Percentiles rank a stretch among this genome's conserved stretches.
These are phyloP conservation scores for Mya arenaria DNA, from an alignment of 1,140 invertebrate genomes.

Conservation along the genomic window DNA sequence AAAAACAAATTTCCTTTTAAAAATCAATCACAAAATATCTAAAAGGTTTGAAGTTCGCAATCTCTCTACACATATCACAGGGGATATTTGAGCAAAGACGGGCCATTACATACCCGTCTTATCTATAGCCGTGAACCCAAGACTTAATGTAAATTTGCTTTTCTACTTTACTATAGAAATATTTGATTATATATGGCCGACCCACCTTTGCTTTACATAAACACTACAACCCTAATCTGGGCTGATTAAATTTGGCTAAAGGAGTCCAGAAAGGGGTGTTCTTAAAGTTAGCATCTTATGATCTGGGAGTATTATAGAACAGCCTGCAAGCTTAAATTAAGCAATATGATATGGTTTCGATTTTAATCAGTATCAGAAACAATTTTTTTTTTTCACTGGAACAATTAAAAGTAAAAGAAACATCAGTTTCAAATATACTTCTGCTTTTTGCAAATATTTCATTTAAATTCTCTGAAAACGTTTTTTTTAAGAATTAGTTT, in stretches of 20 bases:
- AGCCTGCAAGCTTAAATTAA: no score
- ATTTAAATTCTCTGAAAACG: background rate
- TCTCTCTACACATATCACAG: background rate
- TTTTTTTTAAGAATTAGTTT: no score
- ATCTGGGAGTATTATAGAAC: no score
- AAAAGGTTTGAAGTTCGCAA: no score
- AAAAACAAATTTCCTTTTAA: no score
- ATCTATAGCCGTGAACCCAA: conserved; percentile 4
- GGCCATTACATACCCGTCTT: background rate
- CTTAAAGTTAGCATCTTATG: background rate
- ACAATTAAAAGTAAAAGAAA: background rate
- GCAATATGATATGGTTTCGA: background rate
- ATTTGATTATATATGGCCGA: conserved; percentile 47
- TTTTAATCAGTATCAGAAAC: background rate
- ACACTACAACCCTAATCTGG: conserved; percentile 53
- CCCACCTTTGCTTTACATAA: conserved; percentile 35
- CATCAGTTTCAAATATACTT: background rate
- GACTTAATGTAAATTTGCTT: conserved; percentile 48
- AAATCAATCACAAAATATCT: no score
- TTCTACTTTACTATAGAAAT: conserved; percentile 58
- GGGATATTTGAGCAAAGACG: background rate
- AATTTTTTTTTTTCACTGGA: background rate
- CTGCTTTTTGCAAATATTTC: background rate
- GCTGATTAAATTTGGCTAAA: conserved; percentile 36
- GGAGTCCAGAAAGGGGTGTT: background rate